Evolutionary conservation across 2,797 vertebrate genomes (phyloP).

Genomic region (Sebastes goodei): DNA sequence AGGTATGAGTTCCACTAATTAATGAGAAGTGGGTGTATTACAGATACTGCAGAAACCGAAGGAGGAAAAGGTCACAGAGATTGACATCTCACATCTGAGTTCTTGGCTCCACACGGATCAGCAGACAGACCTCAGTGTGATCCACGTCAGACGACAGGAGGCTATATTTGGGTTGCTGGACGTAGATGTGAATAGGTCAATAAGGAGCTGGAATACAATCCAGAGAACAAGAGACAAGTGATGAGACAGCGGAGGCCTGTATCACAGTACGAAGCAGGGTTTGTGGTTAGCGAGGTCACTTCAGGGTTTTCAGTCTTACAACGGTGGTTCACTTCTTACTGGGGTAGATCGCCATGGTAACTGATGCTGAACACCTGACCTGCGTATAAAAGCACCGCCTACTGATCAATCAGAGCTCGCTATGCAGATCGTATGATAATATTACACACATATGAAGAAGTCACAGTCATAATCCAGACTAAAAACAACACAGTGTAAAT

Average conservation of each 20-base stretch:
- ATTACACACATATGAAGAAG: too few relatives aligned
- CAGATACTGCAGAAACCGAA: background rate
- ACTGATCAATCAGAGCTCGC: too few relatives aligned
- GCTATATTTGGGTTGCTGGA: conserved; percentile 19
- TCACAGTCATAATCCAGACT: too few relatives aligned
- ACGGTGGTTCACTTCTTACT: too few relatives aligned
- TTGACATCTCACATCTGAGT: background rate
- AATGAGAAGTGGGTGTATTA: background rate
- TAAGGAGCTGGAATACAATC: background rate
- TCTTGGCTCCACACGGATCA: background rate
- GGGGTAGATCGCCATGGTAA: too few relatives aligned
- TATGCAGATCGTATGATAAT: too few relatives aligned
- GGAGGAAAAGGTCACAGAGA: background rate
- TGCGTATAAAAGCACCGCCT: too few relatives aligned
- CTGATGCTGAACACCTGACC: too few relatives aligned
- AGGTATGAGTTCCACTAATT: background rate
- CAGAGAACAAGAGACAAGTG: background rate
- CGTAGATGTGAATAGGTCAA: conserved; percentile 8
- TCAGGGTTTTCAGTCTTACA: too few relatives aligned
- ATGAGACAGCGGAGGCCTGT: background rate
- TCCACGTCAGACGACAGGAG: background rate
- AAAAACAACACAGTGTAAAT: too few relatives aligned
- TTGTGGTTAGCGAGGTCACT: too few relatives aligned
- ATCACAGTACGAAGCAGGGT: too few relatives aligned
- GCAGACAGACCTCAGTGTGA: background rate